phyloP scores from a whole-genome alignment of 1,140 invertebrate genomes.

The Drosophila mauritiana region DNA sequence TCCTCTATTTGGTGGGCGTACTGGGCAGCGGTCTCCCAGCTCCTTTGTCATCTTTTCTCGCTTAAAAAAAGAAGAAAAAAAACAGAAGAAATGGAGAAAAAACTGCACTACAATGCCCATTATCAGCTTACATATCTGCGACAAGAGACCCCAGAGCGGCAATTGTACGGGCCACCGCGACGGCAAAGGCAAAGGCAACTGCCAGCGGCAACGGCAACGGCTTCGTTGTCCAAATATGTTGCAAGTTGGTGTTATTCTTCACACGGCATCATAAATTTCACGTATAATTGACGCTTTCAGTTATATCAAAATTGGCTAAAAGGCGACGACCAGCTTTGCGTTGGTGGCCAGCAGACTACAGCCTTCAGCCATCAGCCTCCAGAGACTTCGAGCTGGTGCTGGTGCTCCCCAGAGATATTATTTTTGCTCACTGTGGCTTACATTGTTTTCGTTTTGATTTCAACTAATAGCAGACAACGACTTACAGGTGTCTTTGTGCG shows the following conservation, averaged over 20 bases:
- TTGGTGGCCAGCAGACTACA: constrained; percentile 57
- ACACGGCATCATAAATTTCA: constrained; percentile 84
- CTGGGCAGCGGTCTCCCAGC: constrained; percentile 44
- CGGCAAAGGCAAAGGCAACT: constrained; percentile 34
- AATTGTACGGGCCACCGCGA: constrained; percentile 32
- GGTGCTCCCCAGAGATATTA: constrained; percentile 37
- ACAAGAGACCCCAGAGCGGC: constrained; percentile 51
- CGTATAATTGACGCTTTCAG: constrained; percentile 84
- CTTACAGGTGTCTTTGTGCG: constrained; percentile 58
- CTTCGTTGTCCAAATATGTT: constrained; percentile 79
- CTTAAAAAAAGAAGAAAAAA: constrained; percentile 2
- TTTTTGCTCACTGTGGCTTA: constrained; percentile 55
- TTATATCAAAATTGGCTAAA: constrained; percentile 83
- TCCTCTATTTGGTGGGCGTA: constrained; percentile 62
- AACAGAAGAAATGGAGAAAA: constrained; percentile 1
- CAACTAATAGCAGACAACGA: constrained; percentile 60
- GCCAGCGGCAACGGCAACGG: background rate
- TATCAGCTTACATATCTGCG: constrained; percentile 73
- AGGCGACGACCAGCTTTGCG: constrained; percentile 64
- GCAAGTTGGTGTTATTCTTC: constrained; percentile 83
- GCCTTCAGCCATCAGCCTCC: background rate
- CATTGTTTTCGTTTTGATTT: constrained; percentile 66
- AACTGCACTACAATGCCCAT: constrained; percentile 76
- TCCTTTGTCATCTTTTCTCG: constrained; percentile 74
- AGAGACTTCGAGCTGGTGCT: constrained; percentile 1